Evolutionary conservation across 2,888 invertebrate species (phyloP), one percentile per base, ranked within the genome.

Genomic region (Mamestra brassicae): DNA sequence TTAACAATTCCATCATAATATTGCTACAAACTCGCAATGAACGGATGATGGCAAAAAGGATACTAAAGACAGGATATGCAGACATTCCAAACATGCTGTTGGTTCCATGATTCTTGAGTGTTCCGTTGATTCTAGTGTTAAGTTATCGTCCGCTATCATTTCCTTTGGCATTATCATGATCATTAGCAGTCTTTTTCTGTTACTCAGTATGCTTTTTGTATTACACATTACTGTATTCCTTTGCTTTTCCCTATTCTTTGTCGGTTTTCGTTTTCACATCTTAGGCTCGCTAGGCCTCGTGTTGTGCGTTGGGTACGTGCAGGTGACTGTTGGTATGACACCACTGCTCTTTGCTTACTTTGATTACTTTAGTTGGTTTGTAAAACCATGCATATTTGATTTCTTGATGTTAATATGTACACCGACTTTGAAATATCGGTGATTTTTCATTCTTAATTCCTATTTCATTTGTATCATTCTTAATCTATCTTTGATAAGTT

Each of bases 31-130:
- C 26, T 65, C 11, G 17, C 13, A 36, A 66, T 38, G 34, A 65
- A 62, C 63, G 60, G 57, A 57, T 75, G 63, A 45, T 62, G 62
- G 58, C 38, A 64, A 67, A 80, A 85, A 69, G 15, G 52, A 65
- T 71, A 65, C 26, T 42, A 60, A 15, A 62, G 61, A 60, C 65
- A 50, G 83, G 83, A 85, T 65, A 76, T 55, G 17, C 36, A 15
- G 36, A 42, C 83, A 82, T 81, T 69, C 71, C 78, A 38, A 7
- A 55, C 69, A 76, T 81, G 68, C n/a, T 26, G 52, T 62, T 65
- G 54, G 17, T 69, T 81, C 58, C 42, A 68, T 57, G 26, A 58
- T 80, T 61, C n/a, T 58, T 55, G 11, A 38, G 54, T 67, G 10
- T 65, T 71, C n/a, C 47, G 36, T 47, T 81, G 68, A 66, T 66